Base-by-base conservation (phyloP, 1,140 invertebrate species). In the Nephotettix cincticeps region DNA sequence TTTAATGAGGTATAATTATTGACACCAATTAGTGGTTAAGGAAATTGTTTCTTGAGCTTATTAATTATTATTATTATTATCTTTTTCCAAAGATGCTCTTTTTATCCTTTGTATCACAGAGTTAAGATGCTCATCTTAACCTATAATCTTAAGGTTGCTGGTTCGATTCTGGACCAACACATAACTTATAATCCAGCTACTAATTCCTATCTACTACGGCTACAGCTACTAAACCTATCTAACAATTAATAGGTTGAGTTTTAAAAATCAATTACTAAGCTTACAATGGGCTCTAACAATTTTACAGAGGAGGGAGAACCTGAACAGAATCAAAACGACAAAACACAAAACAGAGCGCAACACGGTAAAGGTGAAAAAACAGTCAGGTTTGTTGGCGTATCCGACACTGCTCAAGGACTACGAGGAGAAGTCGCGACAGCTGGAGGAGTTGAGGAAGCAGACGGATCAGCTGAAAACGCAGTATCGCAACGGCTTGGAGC, bases 381-480 rank as follows among this genome's bases (percentile, higher is more conserved):
- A 61, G 56, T 61, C 56, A 21, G 56, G 56, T 2, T 27, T 61
- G 56, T 23, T 61, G 56, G 56, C 56, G 21, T 61, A 61, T 23
- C 56, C 56, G 11, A 27, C 56, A 14, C n/a, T 61, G 25, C 56
- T 61, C 13, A 61, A 61, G 28, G 56, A 61, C 56, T 61, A 61
- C 25, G 56, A 61, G n/a, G 56, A 25, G 14, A 61, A 61, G n/a
- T 21, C 21, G 25, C 27, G 28, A 13, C 21, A 61, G 9, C 6
- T 61, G 11, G 11, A 4, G 4, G 27, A 27, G 4, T 25, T 61
- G 27, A 61, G 4, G 13, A 14, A 6, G 9, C 23, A 61, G n/a
- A 61, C 56, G 28, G 56, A 61, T 3, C 23, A 9, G 6, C 27
- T 61, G 11, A 61, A 23, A n/a, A 21, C 25, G 13, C 13, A 25